A percentile compares a stretch with the other conserved stretches of the same genome.
Conservation (phyloP, 2,113 vertebrate species). For the Microtus pennsylvanicus region DNA sequence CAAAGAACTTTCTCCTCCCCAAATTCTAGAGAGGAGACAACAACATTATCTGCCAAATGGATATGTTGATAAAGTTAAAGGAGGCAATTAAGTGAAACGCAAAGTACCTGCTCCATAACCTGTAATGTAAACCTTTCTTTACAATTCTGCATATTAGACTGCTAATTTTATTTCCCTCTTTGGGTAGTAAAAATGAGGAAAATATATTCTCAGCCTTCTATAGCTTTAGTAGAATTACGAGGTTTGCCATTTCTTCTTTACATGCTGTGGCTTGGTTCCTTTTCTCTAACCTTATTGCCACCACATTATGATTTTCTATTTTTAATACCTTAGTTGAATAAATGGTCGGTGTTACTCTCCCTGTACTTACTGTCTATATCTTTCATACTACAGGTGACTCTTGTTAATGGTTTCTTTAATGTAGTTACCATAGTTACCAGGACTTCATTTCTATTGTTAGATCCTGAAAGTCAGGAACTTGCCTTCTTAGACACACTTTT, state of each 20-base stretch:
- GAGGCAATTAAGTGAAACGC: background rate
- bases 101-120: background rate
- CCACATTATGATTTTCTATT: background rate
- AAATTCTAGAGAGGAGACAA: background rate
- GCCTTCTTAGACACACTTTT: background rate
- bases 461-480: background rate
- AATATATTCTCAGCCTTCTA: background rate
- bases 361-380: background rate
- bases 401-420: background rate
- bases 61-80: background rate
- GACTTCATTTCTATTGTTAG: background rate
- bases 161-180: background rate
- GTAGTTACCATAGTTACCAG: background rate
- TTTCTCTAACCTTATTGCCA: background rate
- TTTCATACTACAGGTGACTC: background rate
- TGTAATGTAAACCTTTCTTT: background rate
- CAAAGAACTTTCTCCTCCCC: background rate
- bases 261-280: background rate
- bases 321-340: background rate
- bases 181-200: background rate
- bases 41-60: background rate
- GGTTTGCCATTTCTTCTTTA: background rate
- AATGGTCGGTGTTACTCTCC: slow-evolving; percentile 5
- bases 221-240: background rate
- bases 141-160: slow-evolving; percentile 7